A percentile compares a stretch with the other conserved stretches of the same genome.
These are phyloP conservation scores for Gymnopithys bicolor DNA, from an alignment of 2,797 vertebrate genomes.

Conservation along the genomic window DNA sequence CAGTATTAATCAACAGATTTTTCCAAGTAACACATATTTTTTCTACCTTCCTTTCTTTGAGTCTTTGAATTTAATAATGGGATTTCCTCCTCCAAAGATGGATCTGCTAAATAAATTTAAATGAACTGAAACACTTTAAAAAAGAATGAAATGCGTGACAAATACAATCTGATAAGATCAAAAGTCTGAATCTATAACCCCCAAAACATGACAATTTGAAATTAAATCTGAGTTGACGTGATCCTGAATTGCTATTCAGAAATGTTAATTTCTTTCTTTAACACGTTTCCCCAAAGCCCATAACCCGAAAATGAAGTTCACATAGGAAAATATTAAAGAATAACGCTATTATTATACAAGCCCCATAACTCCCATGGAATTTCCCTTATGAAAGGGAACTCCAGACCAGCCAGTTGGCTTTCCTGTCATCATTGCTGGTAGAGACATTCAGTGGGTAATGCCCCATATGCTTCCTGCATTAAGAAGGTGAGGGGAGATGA, in stretches of 20 bases:
- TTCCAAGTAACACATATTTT: conserved; percentile 6
- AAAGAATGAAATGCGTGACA: background rate
- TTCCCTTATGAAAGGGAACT: conserved; percentile 42
- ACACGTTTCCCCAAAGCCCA: background rate
- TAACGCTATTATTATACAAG: conserved; percentile 49
- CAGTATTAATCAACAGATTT: conserved; percentile 45
- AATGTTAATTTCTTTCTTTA: background rate
- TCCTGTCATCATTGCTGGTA: conserved; percentile 24
- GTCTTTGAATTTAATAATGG: conserved; percentile 45
- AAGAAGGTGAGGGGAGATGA: conserved; percentile 54
- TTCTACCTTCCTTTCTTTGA: conserved; percentile 11
- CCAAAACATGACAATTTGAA: background rate
- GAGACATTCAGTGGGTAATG: conserved; percentile 52
- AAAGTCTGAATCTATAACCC: background rate
- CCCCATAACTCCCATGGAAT: background rate
- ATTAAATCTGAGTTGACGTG: background rate
- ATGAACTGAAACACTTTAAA: background rate
- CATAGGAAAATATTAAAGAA: conserved; percentile 62
- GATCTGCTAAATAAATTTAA: conserved; percentile 51
- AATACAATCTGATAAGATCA: conserved; percentile 6
- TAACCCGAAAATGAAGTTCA: conserved; percentile 38
- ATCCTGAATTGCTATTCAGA: conserved; percentile 1
- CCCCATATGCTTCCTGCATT: conserved; percentile 64
- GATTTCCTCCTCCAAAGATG: conserved; percentile 34
- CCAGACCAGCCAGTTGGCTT: conserved; percentile 33